Base-by-base conservation (phyloP, 2,113 vertebrate species). In the Accipiter cooperii region DNA sequence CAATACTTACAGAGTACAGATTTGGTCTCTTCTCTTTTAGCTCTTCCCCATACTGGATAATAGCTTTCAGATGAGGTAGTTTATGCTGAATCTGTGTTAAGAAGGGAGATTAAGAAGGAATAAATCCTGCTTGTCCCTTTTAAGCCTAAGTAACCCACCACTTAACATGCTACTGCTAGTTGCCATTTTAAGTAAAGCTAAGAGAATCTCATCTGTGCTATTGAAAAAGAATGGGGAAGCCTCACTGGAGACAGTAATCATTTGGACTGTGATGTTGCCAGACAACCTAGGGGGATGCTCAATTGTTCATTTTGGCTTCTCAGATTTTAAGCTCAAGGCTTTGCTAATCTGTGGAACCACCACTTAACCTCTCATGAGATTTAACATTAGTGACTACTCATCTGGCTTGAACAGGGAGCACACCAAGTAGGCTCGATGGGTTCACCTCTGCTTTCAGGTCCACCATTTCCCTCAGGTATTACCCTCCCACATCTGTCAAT, bases 61-160 rank as follows among this genome's bases (percentile, higher is more conserved):
- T 99, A 12, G 98, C 99, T 97, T 99, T 99, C 79, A 99, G 79
- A 65, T 98, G 97, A 58, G 98, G 98, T 65, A 99, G 97, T 82
- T 96, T 97, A 82, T 98, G 93, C 58, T 97, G 93, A 78, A 99
- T 28, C 99, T 99, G 96, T 10, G 65, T 63, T 22, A 73, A 94
- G 31, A 80, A 86, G 25, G 8, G 57, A 92, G 25, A 79, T n/a
- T 34, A 51, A 92, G 76, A 61, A 90, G 52, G 16, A 76, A 49
- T 5, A 80, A 90, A 70, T 22, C 34, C 46, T 57, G 26, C 54
- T n/a, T 22, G 36, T 57, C 42, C 40, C 38, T 76, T 88, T 18
- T 8, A 63, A 70, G 26, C 36, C 51, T 6, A 24, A 65, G 8
- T 14, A 47, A 69, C 51, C 84, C 87, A 47, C 24, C 51, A 28